Base-by-base conservation (phyloP, 2,113 vertebrate genomes). In the Hemicordylus capensis region DNA sequence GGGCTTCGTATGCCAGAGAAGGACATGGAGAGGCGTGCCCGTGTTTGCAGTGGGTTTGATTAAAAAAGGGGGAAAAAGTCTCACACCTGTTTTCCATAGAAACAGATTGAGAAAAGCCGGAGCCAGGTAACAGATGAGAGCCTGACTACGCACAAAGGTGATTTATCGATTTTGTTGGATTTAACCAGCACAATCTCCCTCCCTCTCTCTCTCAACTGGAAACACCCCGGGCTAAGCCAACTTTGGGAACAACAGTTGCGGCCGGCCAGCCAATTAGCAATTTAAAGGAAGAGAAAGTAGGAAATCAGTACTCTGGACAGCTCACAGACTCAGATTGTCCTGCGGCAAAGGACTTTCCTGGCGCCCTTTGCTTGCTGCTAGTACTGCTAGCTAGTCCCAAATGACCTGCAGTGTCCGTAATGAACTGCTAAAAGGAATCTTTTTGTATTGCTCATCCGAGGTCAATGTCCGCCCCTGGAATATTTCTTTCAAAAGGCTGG, bases 221-320 rank as follows among this genome's bases (percentile, higher is more conserved):
- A 58, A 48, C 39, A 31, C 39, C 73, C n/a, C 63, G 3, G 66
- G 80, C 72, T 20, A 48, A 69, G 26, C 63, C 19, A 6, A 61
- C 42, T 31, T 39, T 31, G 22, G 12, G 63, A 73, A 34, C 63
- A 24, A 28, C 19, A 28, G 63, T 20, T 26, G 1, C 11, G 34
- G 37, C 5, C 20, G 14, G n/a, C 1, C 42, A 46, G 39, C 48
- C 58, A 74, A 26, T 58, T 72, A 20, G 69, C 59, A 39, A 17
- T 56, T 67, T 70, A 24, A 54, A 84, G 56, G 37, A 24, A n/a
- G 58, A 28, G 58, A 51, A 1, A 24, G 39, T 54, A 0, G 5
- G 4, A 9, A 46, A 85, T 94, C 94, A 94, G 94, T 81, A 94
- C 94, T 93, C 48, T 86, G 94, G 94, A 94, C 92, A 95, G 90